phyloP scores from a whole-genome alignment of 2,113 vertebrate genomes.

The Urocolius indicus region DNA sequence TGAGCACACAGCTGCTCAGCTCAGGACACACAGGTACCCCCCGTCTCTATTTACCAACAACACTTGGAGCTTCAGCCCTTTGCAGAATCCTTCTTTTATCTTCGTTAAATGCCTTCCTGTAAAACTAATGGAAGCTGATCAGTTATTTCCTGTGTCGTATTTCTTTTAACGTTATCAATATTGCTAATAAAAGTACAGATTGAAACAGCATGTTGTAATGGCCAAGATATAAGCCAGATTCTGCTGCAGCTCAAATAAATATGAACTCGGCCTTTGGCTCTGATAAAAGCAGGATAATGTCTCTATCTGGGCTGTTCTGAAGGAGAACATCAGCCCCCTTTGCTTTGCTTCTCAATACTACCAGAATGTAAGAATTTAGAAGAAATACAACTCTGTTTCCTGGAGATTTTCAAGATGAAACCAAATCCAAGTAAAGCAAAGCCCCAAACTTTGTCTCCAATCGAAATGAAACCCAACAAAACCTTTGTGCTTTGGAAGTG shows the following conservation, averaged over 20 bases:
- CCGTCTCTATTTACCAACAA: neutral
- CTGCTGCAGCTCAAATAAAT: slow-evolving; percentile 44
- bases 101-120: neutral
- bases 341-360: neutral
- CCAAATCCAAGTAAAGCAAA: neutral
- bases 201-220: slow-evolving; percentile 49
- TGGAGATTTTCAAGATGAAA: neutral
- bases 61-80: neutral
- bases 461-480: neutral
- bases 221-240: slow-evolving; percentile 50
- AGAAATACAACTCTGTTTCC: neutral
- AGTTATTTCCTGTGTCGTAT: slow-evolving; percentile 38
- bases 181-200: slow-evolving; percentile 59
- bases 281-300: slow-evolving; percentile 18
- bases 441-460: neutral
- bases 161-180: slow-evolving; percentile 53
- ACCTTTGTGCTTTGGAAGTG: rapidly evolving
- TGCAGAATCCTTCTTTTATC: neutral
- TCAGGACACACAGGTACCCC: neutral
- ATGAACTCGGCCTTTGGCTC: slow-evolving; percentile 31
- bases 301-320: slow-evolving; percentile 31
- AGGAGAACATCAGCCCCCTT: neutral
- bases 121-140: slow-evolving; percentile 34
- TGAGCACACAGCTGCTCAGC: neutral
- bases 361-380: neutral